Percentiles rank a stretch among this genome's conserved stretches.
These are phyloP conservation scores for Chloropsis hardwickii DNA, from an alignment of 2,113 vertebrate genomes.

Conservation along the genomic window DNA sequence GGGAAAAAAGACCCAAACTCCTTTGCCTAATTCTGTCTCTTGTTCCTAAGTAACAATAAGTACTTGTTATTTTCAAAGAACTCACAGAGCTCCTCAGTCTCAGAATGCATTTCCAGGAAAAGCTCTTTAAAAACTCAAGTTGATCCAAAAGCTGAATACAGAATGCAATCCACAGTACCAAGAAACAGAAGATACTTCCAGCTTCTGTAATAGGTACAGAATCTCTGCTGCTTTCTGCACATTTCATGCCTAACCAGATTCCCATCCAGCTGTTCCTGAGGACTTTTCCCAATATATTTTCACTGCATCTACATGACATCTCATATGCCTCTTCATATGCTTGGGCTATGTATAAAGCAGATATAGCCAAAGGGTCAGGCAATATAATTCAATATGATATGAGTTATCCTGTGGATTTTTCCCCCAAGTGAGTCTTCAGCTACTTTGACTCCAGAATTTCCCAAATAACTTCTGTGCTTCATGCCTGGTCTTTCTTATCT, in stretches of 20 bases:
- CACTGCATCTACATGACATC: background rate
- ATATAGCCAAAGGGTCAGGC: background rate
- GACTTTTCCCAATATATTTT: background rate
- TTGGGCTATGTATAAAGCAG: background rate
- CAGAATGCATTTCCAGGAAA: background rate
- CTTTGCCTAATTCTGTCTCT: background rate
- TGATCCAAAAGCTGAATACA: background rate
- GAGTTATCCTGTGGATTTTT: background rate
- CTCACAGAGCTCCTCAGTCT: background rate
- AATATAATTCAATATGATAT: background rate
- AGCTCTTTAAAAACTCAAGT: background rate
- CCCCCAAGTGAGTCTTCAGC: background rate
- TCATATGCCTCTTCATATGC: too few species aligned
- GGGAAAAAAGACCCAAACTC: background rate
- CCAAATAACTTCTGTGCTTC: background rate
- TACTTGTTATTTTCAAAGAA: background rate
- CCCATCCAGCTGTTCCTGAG: background rate
- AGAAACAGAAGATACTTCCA: background rate
- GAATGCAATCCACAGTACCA: background rate
- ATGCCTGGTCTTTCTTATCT: background rate
- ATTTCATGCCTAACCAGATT: background rate
- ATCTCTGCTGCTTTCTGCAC: background rate
- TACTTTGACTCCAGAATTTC: background rate
- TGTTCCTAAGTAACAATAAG: background rate
- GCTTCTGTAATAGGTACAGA: background rate